A percentile compares a stretch with the other conserved stretches of the same genome.
These are phyloP conservation scores for Molossus alvarezi DNA, from an alignment of 2,797 vertebrate genomes.

Conservation along the genomic window DNA sequence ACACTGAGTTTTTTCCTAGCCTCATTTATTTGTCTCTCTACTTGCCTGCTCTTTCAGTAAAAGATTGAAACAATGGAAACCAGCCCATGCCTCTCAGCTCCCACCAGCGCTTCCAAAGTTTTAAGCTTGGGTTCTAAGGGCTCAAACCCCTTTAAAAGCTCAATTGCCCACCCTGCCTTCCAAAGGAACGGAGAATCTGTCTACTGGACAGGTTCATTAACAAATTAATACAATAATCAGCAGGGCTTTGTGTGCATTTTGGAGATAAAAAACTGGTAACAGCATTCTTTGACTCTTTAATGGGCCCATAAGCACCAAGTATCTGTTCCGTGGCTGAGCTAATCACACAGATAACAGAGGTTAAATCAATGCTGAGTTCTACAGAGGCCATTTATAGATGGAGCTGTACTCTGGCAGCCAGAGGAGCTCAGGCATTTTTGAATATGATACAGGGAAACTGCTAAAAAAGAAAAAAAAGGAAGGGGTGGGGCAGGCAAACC, in stretches of 20 bases:
- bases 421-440: constrained; percentile 56
- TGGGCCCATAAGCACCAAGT: constrained; percentile 90
- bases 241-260: constrained; percentile 92
- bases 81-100: not conserved
- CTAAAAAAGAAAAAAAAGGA: not conserved
- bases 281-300: constrained; percentile 92
- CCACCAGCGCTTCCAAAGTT: constrained; percentile 41
- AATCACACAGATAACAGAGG: constrained; percentile 91
- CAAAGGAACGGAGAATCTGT: constrained; percentile 86
- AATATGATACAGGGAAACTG: constrained; percentile 70
- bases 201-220: constrained; percentile 92
- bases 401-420: constrained; percentile 64
- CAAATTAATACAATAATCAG: constrained; percentile 94
- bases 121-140: constrained; percentile 31
- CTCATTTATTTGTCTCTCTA: constrained; percentile 58
- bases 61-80: constrained; percentile 52
- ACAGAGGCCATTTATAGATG: constrained; percentile 79
- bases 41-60: constrained; percentile 34
- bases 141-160: constrained; percentile 80
- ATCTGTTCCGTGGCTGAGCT: constrained; percentile 89
- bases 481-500: not conserved
- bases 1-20: constrained; percentile 17
- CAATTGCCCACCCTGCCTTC: constrained; percentile 81
- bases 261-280: constrained; percentile 92
- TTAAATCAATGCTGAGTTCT: constrained; percentile 89